phyloP scores from a whole-genome alignment of 2,797 vertebrate species.

The Sarcophilus harrisii region DNA sequence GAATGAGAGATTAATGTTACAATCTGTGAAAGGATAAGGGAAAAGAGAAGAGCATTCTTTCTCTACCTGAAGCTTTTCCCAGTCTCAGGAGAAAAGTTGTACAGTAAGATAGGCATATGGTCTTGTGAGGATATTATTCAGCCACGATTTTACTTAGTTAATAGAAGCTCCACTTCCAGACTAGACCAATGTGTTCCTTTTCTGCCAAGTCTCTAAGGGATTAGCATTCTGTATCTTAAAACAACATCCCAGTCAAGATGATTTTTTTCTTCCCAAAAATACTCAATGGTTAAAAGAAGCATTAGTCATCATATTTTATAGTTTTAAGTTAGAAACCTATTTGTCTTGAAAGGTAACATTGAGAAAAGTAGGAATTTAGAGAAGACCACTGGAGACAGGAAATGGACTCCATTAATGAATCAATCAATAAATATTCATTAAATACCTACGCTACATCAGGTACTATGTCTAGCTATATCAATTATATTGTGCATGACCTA shows the following conservation, averaged over 20 bases:
- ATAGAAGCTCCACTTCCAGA: neutral
- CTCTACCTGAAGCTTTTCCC: neutral
- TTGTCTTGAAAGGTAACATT: neutral
- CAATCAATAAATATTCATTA: neutral
- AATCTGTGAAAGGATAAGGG: neutral
- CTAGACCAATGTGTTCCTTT: neutral
- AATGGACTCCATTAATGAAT: neutral
- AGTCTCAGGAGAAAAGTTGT: neutral
- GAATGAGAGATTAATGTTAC: neutral
- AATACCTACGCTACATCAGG: neutral
- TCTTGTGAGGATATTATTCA: neutral
- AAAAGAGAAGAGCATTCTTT: neutral
- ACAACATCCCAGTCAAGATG: neutral
- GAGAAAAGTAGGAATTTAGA: neutral
- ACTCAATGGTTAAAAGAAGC: conserved; percentile 43
- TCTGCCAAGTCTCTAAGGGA: neutral
- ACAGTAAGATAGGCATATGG: neutral
- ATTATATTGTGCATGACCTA: neutral
- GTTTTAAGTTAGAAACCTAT: neutral
- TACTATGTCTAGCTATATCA: neutral
- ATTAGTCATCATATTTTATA: conserved; percentile 69
- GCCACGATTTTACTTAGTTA: neutral
- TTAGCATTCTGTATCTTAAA: neutral
- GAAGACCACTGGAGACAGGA: neutral
- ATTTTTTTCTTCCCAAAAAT: too few relatives aligned